phyloP scores from a whole-genome alignment of 1,140 invertebrate genomes.

The Aphelinus certus region DNA sequence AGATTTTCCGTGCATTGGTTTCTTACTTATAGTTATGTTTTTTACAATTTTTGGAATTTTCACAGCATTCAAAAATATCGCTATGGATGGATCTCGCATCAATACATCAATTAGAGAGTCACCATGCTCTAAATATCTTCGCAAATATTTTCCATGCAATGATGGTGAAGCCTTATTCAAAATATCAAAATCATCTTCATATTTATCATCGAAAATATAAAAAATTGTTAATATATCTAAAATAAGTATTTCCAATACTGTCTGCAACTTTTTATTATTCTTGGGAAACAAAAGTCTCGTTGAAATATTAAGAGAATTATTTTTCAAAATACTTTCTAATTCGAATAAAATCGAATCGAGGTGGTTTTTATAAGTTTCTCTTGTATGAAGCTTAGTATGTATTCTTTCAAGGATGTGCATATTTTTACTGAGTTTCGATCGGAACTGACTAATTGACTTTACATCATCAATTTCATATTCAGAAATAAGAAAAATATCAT shows the following conservation, averaged over 20 bases:
- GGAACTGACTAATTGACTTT: background rate
- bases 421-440: background rate
- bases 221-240: slow-evolving; percentile 35
- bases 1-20: background rate
- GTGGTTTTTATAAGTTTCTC: too few species aligned
- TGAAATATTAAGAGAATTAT: background rate
- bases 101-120: slow-evolving; percentile 65
- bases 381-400: background rate
- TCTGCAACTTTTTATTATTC: slow-evolving; percentile 27
- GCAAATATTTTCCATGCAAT: slow-evolving; percentile 64
- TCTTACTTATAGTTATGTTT: slow-evolving; percentile 17
- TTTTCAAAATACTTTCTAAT: slow-evolving; percentile 13
- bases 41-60: slow-evolving; percentile 31
- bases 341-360: background rate
- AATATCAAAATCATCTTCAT: slow-evolving; percentile 56
- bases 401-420: background rate
- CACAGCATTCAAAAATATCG: slow-evolving; percentile 39
- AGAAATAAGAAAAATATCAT: slow-evolving; percentile 11
- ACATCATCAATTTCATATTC: slow-evolving; percentile 1
- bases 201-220: slow-evolving; percentile 40
- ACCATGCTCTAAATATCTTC: slow-evolving; percentile 58
- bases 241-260: slow-evolving; percentile 35
- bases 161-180: slow-evolving; percentile 63
- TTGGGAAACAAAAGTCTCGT: background rate
- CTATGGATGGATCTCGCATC: slow-evolving; percentile 59